Evolutionary conservation across 2,113 vertebrate genomes (phyloP), one percentile per base, ranked within the genome.

Genomic region (Tringa solitaria): DNA sequence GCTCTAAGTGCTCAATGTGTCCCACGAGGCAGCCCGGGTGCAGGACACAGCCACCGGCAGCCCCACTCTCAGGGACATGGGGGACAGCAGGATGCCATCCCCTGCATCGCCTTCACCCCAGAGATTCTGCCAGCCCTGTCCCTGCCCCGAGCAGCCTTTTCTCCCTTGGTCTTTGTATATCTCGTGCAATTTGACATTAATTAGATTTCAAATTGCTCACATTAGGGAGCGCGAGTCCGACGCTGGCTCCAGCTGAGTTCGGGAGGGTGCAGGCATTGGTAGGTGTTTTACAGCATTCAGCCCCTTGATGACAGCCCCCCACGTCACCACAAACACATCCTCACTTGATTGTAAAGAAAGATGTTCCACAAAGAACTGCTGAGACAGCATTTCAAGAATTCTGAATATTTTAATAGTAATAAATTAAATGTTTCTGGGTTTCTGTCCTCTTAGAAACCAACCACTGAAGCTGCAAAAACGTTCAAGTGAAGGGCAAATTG

Each of bases 1-100:
- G 11, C 2, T 65, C 3, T 0, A 5, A 8, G 24, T 74, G 74
- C 26, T 24, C 54, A 63, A 43, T 1, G 0, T 37, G 8, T 51
- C 41, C 11, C 1, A 1, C 32, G n/a, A 65, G 2, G 3, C 32
- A 54, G 35, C 23, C 30, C 28, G 73, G 45, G 50, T 93, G 35
- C 78, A 54, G 72, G 77, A 35, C 19, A 13, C 28, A 32, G 69
- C 20, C 17, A 1, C n/a, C 24, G 13, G 37, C 43, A 23, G 7
- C 7, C 17, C 48, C 16, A 14, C 30, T 87, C 30, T 19, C 12
- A 12, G 65, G 37, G 73, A 46, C 48, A 15, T 1, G 1, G 33
- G 89, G 51, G 65, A 17, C 65, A 68, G 37, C 11, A 22, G 22
- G 0, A 33, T 39, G 73, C 53, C 56, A 2, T 22, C 72, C 80